Evolutionary conservation across 2,113 vertebrate genomes (phyloP).

Genomic region (Neolamprologus devosi): DNA sequence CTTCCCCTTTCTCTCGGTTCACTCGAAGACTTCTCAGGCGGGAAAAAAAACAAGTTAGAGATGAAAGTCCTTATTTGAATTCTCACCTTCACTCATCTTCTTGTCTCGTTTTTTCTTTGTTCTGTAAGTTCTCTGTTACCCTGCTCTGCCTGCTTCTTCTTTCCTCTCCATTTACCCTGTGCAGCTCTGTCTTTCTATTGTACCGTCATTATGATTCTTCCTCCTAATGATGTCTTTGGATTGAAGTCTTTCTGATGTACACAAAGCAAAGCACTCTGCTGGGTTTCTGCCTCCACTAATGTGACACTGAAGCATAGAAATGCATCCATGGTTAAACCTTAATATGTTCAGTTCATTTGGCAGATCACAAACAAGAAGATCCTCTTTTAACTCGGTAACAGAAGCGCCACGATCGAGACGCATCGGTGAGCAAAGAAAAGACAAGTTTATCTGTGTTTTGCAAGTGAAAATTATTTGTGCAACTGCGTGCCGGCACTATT

Average conservation of each 20-base stretch:
- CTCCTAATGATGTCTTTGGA: background rate
- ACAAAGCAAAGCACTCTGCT: background rate
- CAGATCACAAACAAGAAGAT: background rate
- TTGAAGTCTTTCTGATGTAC: background rate
- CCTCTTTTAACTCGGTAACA: background rate
- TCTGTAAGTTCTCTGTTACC: background rate
- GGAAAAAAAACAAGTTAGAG: background rate
- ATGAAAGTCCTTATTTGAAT: background rate
- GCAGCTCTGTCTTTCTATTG: background rate
- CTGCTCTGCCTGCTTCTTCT: background rate
- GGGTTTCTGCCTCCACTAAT: background rate
- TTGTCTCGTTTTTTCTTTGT: background rate
- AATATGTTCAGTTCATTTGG: background rate
- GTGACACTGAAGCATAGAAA: background rate
- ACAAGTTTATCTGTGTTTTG: background rate
- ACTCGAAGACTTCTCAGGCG: background rate
- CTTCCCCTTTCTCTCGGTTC: background rate
- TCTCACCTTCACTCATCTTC: background rate
- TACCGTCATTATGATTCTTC: background rate
- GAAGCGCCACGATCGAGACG: background rate
- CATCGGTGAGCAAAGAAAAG: background rate
- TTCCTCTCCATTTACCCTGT: background rate
- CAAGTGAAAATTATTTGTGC: background rate
- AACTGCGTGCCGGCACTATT: background rate
- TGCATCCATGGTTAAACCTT: background rate